Conservation (phyloP, 2,113 vertebrate species). For the Todiramphus saurophagus region DNA sequence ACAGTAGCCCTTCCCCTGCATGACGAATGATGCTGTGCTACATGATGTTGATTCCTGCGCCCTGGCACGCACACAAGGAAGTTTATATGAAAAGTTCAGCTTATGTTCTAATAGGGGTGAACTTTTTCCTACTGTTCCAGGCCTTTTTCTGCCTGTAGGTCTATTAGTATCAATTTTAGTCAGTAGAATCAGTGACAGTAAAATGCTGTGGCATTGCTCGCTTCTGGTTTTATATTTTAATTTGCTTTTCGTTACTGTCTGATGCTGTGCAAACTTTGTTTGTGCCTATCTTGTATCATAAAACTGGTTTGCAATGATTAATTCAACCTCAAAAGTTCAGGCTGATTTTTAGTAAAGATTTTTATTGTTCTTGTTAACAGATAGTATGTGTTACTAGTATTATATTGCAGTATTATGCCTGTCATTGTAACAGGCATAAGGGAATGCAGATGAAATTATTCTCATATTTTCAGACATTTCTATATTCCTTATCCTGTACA, state of each 20-base stretch:
- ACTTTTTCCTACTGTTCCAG: constrained; percentile 7
- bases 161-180: neutral
- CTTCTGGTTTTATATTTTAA: neutral
- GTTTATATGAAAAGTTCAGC: constrained; percentile 5
- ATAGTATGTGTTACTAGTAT: neutral
- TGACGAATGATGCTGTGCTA: neutral
- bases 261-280: neutral
- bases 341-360: neutral
- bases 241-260: neutral
- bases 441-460: neutral
- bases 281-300: rapidly evolving
- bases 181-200: neutral
- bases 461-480: neutral
- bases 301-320: neutral
- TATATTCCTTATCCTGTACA: neutral
- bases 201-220: neutral
- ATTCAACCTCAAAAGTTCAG: neutral
- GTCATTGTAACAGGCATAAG: neutral
- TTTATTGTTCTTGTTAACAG: neutral
- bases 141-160: neutral
- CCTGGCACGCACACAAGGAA: neutral
- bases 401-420: neutral
- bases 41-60: neutral
- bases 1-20: neutral
- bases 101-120: neutral